Conservation (phyloP, 2,888 invertebrate genomes). For the Merodon equestris region DNA sequence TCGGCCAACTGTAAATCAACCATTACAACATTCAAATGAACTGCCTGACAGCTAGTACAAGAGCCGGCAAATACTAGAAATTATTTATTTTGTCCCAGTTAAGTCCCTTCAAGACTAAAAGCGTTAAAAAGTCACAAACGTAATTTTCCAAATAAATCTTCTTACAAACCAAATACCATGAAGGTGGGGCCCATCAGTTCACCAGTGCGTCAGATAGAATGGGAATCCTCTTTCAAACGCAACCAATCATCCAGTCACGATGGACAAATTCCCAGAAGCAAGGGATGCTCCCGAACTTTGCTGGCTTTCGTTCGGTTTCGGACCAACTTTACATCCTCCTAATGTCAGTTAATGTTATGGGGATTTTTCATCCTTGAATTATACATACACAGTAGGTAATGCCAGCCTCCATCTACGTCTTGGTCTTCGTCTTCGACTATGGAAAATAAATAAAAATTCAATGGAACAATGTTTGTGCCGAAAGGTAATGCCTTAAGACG, state of each 20-base stretch:
- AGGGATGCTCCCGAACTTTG: slow-evolving; percentile 12
- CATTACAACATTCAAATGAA: slow-evolving; percentile 42
- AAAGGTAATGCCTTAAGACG: slow-evolving; percentile 57
- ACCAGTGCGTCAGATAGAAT: background rate
- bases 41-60: slow-evolving; percentile 26
- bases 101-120: slow-evolving; percentile 57
- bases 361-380: slow-evolving; percentile 68
- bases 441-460: slow-evolving; percentile 68
- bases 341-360: slow-evolving; percentile 67
- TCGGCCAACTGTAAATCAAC: slow-evolving; percentile 27
- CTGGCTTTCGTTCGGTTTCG: slow-evolving; percentile 24
- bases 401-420: slow-evolving; percentile 12
- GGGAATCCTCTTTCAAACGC: slow-evolving; percentile 20
- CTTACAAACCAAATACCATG: slow-evolving; percentile 39
- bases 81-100: slow-evolving; percentile 68
- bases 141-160: slow-evolving; percentile 68
- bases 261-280: slow-evolving; percentile 51
- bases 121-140: slow-evolving; percentile 66
- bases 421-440: slow-evolving; percentile 44
- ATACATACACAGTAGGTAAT: slow-evolving; percentile 61
- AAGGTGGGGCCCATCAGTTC: background rate
- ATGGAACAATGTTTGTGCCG: slow-evolving; percentile 64
- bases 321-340: slow-evolving; percentile 60
- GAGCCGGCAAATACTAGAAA: slow-evolving; percentile 39
- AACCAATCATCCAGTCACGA: slow-evolving; percentile 46